These are phyloP conservation scores for Arenaria interpres DNA, from an alignment of 2,113 vertebrate genomes.

Conservation along the genomic window DNA sequence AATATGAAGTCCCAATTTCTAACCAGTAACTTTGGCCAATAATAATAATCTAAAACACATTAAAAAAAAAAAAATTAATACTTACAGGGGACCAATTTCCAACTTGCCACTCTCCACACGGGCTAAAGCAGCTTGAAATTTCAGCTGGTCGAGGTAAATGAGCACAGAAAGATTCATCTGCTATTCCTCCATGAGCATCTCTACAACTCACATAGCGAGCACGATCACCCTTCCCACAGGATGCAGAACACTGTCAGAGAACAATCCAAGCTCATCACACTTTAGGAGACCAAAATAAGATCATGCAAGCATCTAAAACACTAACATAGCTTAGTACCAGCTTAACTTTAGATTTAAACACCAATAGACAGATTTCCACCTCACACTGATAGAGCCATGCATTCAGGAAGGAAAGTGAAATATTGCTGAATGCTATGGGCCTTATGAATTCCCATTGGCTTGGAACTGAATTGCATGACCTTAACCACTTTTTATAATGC, in stretches of 20 bases:
- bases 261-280: not conserved
- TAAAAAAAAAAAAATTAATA: slow-evolving; percentile 5
- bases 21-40: not conserved
- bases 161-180: slow-evolving; percentile 86
- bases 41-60: not conserved
- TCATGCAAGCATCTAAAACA: not conserved
- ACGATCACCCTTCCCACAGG: slow-evolving; percentile 88
- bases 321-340: not conserved
- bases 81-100: slow-evolving; percentile 93
- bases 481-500: not conserved
- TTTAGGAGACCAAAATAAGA: not conserved
- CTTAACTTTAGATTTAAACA: not conserved
- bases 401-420: not conserved
- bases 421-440: not conserved
- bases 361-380: not conserved
- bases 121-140: slow-evolving; percentile 84
- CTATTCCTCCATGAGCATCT: slow-evolving; percentile 82
- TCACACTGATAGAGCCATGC: not conserved
- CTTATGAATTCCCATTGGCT: not conserved
- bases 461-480: not conserved
- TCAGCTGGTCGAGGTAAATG: slow-evolving; percentile 87
- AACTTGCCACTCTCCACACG: slow-evolving; percentile 91
- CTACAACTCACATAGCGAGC: slow-evolving; percentile 95
- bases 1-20: not conserved
- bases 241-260: slow-evolving; percentile 87